phyloP scores from a whole-genome alignment of 2,888 invertebrate genomes.

The Rhaphigaster nebulosa region DNA sequence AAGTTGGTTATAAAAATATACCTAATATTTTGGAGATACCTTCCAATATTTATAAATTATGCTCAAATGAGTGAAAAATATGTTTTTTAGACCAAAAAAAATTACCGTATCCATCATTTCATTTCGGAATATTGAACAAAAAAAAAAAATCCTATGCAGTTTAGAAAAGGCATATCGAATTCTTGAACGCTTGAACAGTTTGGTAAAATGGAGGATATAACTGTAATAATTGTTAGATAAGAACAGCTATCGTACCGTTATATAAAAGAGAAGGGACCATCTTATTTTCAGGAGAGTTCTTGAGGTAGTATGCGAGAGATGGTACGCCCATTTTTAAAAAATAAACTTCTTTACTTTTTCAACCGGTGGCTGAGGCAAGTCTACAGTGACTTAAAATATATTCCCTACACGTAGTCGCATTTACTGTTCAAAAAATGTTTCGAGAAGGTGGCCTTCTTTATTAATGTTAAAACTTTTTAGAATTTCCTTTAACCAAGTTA shows the following conservation, averaged over 20 bases:
- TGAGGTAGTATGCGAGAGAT: not conserved
- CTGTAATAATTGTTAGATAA: not conserved
- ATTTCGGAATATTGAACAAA: not conserved
- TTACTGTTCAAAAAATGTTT: not conserved
- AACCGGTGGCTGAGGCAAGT: not conserved
- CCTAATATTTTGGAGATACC: too few relatives aligned
- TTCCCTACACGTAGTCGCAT: not conserved
- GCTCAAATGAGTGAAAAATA: too few relatives aligned
- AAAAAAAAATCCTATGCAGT: not conserved
- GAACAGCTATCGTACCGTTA: not conserved
- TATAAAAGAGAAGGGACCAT: not conserved
- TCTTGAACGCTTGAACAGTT: not conserved
- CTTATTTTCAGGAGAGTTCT: not conserved
- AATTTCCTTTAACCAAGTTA: too few relatives aligned
- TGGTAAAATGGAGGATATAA: not conserved
- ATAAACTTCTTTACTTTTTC: not conserved
- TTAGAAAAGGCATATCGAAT: not conserved
- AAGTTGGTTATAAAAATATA: too few relatives aligned
- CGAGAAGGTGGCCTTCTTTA: not conserved
- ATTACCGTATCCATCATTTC: not conserved
- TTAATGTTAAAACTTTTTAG: not conserved
- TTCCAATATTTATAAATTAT: too few relatives aligned
- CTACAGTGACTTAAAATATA: conserved; percentile 6
- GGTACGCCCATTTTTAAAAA: not conserved
- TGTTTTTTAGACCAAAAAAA: not conserved